Conservation (phyloP, 2,797 vertebrate species). For the Crenichthys baileyi region DNA sequence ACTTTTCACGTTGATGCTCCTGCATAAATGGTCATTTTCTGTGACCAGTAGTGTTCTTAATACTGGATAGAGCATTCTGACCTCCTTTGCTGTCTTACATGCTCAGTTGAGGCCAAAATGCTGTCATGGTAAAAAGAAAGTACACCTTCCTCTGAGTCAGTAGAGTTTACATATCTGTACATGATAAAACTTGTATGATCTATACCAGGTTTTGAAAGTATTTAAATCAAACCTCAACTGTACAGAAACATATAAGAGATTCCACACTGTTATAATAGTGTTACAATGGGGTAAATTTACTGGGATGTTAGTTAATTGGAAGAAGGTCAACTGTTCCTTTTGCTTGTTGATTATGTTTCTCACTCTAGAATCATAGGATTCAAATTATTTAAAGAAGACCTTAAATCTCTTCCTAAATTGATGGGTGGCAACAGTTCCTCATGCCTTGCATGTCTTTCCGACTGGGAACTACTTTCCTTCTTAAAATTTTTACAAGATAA, state of each 20-base stretch:
- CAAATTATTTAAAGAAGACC: neutral
- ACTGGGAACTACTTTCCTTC: too few species aligned
- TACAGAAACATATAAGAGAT: neutral
- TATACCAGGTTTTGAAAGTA: neutral
- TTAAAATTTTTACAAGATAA: too few species aligned
- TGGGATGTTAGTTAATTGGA: neutral
- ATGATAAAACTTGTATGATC: neutral
- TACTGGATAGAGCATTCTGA: neutral
- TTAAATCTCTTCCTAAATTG: neutral
- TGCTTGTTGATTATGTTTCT: neutral
- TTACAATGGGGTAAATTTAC: neutral
- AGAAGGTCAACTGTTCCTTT: neutral
- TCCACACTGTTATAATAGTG: neutral
- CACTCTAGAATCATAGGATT: neutral
- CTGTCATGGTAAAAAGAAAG: neutral
- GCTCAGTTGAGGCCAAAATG: conserved; percentile 1
- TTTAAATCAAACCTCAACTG: neutral
- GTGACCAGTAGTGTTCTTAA: neutral
- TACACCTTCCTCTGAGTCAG: neutral
- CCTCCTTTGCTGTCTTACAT: neutral
- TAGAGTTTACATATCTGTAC: neutral
- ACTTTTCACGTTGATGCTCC: conserved; percentile 9
- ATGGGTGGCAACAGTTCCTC: neutral
- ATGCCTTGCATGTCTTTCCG: neutral
- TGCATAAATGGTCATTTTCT: neutral